Base-by-base conservation (phyloP, 2,113 vertebrate species). In the Eonycteris spelaea region DNA sequence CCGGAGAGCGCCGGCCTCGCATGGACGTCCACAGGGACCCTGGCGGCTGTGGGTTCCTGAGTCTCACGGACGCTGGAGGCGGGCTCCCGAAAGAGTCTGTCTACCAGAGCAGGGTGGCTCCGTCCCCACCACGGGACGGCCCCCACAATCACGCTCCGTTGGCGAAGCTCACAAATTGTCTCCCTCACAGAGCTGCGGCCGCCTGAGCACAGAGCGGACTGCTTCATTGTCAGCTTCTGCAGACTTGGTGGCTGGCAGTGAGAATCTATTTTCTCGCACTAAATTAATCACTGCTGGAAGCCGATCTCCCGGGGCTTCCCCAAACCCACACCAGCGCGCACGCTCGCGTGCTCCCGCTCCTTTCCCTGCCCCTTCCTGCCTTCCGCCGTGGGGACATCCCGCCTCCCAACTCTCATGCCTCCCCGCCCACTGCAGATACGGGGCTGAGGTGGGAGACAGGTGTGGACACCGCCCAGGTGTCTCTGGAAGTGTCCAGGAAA, bases 231-330 rank as follows among this genome's bases (percentile, higher is more conserved):
- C 90, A 91, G 90, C 87, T 43, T 26, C 63, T n/a, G 68, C 86
- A 82, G 55, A 18, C 88, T 35, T 11, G 21, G 77, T 87, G 86
- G 88, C 92, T 91, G 95, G 79, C 75, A 59, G 82, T 40, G 86
- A 85, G 91, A 84, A 96, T 83, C 93, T 94, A 95, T 95, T 95
- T 97, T 93, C 97, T 94, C 61, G 59, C 94, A 92, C 91, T 87
- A 82, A 96, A 95, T 97, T 96, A 91, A 92, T 96, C 95, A 89
- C 90, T 16, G 38, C 28, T 95, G 92, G 95, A 95, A 82, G 95
- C 93, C 28, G 11, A 48, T 85, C 84, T 86, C 95, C 95, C 30
- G 83, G 93, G 89, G 86, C 71, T 96, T 75, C 80, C 90, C 80
- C 75, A 53, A 43, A 28, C 70, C 45, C 67, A 77, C 80, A 2